phyloP scores from a whole-genome alignment of 2,888 invertebrate genomes.

The Xanthia icteritia region DNA sequence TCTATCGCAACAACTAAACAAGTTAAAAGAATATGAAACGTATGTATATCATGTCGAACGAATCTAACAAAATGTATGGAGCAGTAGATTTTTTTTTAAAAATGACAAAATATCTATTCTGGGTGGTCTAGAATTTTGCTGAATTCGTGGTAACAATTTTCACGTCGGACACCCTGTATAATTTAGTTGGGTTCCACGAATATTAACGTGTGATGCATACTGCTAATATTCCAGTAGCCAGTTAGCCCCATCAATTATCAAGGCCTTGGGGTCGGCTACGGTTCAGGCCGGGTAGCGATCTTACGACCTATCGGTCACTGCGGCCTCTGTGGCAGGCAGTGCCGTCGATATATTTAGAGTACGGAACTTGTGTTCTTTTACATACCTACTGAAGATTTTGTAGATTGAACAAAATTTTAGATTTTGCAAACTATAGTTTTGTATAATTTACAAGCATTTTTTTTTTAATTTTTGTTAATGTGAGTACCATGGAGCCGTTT shows the following conservation, averaged over 20 bases:
- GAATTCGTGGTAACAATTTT: neutral
- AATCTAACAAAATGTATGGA: neutral
- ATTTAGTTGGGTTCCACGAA: neutral
- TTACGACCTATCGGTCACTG: slow-evolving; percentile 34
- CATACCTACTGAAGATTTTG: neutral
- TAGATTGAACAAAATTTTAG: too few species aligned
- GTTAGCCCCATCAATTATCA: slow-evolving; percentile 25
- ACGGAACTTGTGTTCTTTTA: neutral
- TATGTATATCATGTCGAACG: too few species aligned
- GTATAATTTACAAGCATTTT: too few species aligned
- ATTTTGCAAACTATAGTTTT: too few species aligned
- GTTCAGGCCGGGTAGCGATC: slow-evolving; percentile 35
- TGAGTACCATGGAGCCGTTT: too few species aligned
- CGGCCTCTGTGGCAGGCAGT: slow-evolving; percentile 1
- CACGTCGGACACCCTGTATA: neutral
- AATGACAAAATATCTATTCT: neutral
- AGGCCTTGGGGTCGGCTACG: slow-evolving; percentile 9
- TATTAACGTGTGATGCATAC: slow-evolving; percentile 15
- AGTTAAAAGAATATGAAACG: too few species aligned
- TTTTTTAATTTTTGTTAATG: too few species aligned
- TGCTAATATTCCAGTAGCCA: neutral
- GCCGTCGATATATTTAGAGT: slow-evolving; percentile 2
- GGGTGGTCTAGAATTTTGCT: neutral
- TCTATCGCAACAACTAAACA: too few species aligned
- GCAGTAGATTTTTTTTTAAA: neutral